Conservation (phyloP, 2,888 invertebrate species). For the Glyphotaelius pellucidus region DNA sequence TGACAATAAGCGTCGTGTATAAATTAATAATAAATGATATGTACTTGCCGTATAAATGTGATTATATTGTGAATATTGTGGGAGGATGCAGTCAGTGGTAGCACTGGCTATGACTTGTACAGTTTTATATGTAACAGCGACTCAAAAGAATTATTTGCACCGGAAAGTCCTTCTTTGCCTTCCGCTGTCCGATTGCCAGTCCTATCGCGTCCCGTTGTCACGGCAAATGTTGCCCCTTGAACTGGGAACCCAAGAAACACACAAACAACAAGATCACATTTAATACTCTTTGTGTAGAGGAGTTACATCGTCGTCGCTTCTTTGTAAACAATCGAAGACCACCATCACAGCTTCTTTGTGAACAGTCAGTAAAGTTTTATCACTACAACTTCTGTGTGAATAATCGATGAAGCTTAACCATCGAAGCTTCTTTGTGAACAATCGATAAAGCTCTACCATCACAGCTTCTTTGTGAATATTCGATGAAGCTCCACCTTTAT, state of each 20-base stretch:
- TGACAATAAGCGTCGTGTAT: conserved; percentile 37
- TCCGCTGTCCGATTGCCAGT: not conserved
- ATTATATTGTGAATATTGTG: conserved; percentile 39
- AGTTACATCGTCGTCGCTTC: not conserved
- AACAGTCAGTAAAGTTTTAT: not conserved
- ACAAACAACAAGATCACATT: not conserved
- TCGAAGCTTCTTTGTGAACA: not conserved
- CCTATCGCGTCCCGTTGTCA: not conserved
- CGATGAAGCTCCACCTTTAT: too few species aligned
- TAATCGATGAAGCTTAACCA: not conserved
- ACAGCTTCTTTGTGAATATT: not conserved
- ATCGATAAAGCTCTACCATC: not conserved
- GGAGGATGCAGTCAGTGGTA: not conserved
- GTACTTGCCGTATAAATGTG: conserved; percentile 39
- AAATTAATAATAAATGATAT: conserved; percentile 13
- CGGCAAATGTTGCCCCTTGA: not conserved
- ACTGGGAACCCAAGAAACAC: not conserved
- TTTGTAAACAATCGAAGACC: not conserved
- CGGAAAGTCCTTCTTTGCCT: not conserved
- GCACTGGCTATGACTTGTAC: conserved; percentile 21
- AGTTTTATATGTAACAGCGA: conserved; percentile 27
- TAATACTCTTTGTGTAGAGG: not conserved
- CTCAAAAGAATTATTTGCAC: not conserved
- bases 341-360: not conserved
- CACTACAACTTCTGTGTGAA: not conserved